Conservation (phyloP, 2,888 invertebrate genomes). For the Torymus auratus region DNA sequence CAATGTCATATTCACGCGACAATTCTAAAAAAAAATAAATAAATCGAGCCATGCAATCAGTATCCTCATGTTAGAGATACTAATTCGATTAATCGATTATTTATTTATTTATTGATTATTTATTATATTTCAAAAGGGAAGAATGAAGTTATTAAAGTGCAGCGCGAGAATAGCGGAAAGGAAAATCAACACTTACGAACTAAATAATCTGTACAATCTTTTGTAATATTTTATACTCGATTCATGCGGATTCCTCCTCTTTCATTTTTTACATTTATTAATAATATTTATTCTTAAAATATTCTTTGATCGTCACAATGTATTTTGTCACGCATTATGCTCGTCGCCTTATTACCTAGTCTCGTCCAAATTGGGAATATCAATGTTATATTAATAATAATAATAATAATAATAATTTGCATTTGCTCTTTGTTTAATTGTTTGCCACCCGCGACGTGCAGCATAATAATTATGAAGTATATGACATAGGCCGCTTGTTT, state of each 20-base stretch:
- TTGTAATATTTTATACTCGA: constrained; percentile 18
- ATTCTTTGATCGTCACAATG: constrained; percentile 46
- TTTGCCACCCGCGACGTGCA: constrained; percentile 15
- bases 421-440: background rate
- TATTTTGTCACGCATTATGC: constrained; percentile 38
- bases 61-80: constrained; percentile 19
- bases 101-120: constrained; percentile 26
- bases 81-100: constrained; percentile 1
- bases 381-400: background rate
- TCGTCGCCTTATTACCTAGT: constrained; percentile 34
- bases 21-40: constrained; percentile 11
- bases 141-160: constrained; percentile 30
- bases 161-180: constrained; percentile 34
- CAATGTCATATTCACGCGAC: constrained; percentile 19
- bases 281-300: constrained; percentile 26
- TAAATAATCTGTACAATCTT: constrained; percentile 48
- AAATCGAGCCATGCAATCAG: constrained; percentile 37
- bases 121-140: constrained; percentile 32
- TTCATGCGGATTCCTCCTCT: constrained; percentile 17
- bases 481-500: constrained; percentile 41
- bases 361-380: constrained; percentile 48
- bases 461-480: background rate
- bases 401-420: background rate
- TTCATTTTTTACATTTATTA: constrained; percentile 33
- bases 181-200: constrained; percentile 49